Base-by-base conservation (phyloP, 2,113 vertebrate genomes). In the Notiomystis cincta region DNA sequence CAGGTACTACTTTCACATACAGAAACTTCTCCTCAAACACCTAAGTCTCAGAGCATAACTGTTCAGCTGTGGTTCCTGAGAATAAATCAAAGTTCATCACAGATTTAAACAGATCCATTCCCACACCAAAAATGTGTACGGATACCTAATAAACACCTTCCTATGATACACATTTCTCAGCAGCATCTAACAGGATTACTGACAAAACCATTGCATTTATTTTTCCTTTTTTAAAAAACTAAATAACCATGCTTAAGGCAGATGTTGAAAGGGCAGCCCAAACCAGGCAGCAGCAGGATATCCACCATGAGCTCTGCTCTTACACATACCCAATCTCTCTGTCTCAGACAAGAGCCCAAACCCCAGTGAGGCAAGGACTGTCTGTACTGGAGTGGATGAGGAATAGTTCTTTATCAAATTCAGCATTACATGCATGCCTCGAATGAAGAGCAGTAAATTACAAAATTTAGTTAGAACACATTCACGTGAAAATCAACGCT, bases 51-150 rank as follows among this genome's bases (percentile, higher is more conserved):
- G 61, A 93, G 54, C 25, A 40, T 44, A 73, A 65, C 42, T 88
- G 54, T 54, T 88, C 91, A 91, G 37, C 78, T 96, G 91, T 69
- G 33, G 16, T 40, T 82, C 23, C 82, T 77, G 70, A 70, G 54
- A 85, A 54, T 40, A 87, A 91, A 87, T 24, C 81, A 38, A 82
- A 89, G 65, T 40, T 71, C 73, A 12, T 25, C 0, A 0, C 30
- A 38, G 48, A 69, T 80, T 69, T 95, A 93, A 94, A 93, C 66
- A 96, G 71, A 78, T 4, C n/a, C 35, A 44, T 44, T 69, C 44
- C 70, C 69, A 64, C 57, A 45, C 15, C 56, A 76, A 86, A 83
- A 67, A 82, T 7, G n/a, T 17, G 40, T 37, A 81, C 71, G 72
- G 56, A 21, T 13, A 78, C 0, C 0, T 23, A 76, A 86, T n/a